Percentiles rank a stretch among this genome's conserved stretches.
Evolutionary conservation across 2,113 vertebrate genomes (phyloP).

Genomic region (Oophaga pumilio): DNA sequence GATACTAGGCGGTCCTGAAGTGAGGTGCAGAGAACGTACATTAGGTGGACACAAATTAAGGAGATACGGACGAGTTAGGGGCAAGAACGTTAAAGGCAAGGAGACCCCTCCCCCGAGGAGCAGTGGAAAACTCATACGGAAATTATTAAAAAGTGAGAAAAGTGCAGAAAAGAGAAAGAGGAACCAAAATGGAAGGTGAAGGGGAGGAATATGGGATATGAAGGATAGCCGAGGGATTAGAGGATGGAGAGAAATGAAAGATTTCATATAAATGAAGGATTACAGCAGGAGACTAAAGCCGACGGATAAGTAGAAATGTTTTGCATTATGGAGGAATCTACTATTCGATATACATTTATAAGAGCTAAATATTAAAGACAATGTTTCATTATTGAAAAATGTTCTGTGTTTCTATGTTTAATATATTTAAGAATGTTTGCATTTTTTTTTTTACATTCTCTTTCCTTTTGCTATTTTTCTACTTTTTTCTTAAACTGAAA

Average conservation of each 20-base stretch:
- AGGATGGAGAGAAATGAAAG: background rate
- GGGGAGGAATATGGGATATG: background rate
- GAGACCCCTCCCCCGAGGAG: background rate
- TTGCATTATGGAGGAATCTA: background rate
- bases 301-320: background rate
- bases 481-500: too few species aligned
- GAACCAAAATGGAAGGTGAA: background rate
- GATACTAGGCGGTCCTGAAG: slow-evolving; percentile 91
- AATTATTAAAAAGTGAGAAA: background rate
- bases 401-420: too few species aligned
- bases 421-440: too few species aligned
- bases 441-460: too few species aligned
- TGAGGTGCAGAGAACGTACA: slow-evolving; percentile 66
- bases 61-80: slow-evolving; percentile 5
- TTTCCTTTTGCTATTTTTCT: too few species aligned
- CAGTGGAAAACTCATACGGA: background rate
- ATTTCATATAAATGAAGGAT: background rate
- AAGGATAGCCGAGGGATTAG: background rate
- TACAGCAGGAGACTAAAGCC: background rate
- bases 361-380: too few species aligned
- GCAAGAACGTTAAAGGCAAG: slow-evolving; percentile 11
- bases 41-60: slow-evolving; percentile 65
- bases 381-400: too few species aligned
- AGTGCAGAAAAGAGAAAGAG: background rate
- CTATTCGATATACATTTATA: too few species aligned